Evolutionary conservation across 2,888 invertebrate species (phyloP).

Genomic region (Boloria euphrosyne): DNA sequence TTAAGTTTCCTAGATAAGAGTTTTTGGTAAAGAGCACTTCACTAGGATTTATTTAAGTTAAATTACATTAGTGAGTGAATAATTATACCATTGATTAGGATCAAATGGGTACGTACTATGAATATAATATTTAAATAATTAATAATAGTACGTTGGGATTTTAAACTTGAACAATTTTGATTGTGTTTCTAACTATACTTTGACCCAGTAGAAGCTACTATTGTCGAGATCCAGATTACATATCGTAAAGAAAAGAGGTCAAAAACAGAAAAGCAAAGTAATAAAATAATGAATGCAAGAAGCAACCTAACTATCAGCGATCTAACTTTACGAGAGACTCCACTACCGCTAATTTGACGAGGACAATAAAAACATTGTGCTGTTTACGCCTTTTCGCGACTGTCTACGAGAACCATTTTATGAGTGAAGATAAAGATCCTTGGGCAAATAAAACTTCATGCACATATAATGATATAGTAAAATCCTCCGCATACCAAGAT

Average conservation of each 20-base stretch:
- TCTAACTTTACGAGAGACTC: constrained; percentile 16
- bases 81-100: too few species aligned
- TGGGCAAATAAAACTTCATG: not conserved
- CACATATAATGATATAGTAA: not conserved
- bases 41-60: too few species aligned
- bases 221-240: not conserved
- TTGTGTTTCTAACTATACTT: too few species aligned
- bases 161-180: too few species aligned
- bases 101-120: too few species aligned
- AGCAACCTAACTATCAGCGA: constrained; percentile 15
- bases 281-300: constrained; percentile 20
- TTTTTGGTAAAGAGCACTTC: too few species aligned
- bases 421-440: constrained; percentile 2
- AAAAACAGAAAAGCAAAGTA: constrained; percentile 1
- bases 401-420: not conserved
- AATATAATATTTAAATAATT: too few species aligned
- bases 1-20: too few species aligned
- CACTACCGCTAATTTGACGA: constrained; percentile 32
- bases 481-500: too few species aligned
- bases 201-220: too few species aligned
- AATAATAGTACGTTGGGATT: too few species aligned
- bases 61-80: too few species aligned
- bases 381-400: constrained; percentile 15
- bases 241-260: constrained; percentile 1
- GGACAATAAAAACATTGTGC: constrained; percentile 16